These are phyloP conservation scores for Drosophila bocki DNA, from an alignment of 1,140 invertebrate species.

Conservation along the genomic window DNA sequence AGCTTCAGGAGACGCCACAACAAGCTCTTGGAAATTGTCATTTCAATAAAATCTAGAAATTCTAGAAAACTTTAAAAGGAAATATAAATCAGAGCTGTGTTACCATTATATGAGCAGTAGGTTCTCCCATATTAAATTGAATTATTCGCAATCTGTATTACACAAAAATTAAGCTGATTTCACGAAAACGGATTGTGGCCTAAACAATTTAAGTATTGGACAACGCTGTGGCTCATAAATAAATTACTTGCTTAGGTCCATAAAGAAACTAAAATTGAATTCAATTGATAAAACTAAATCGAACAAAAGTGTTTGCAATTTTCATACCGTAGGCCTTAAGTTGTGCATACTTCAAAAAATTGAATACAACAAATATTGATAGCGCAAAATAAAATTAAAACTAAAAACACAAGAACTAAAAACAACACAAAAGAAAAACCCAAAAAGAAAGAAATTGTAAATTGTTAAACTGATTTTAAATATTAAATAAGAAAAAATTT, in stretches of 20 bases:
- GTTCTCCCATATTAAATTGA: constrained; percentile 58
- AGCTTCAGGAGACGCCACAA: constrained; percentile 24
- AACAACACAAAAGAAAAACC: constrained; percentile 4
- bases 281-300: constrained; percentile 26
- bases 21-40: constrained; percentile 64
- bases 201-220: constrained; percentile 51
- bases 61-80: constrained; percentile 7
- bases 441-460: constrained; percentile 61
- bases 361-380: constrained; percentile 40
- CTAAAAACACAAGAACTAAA: constrained; percentile 31
- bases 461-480: constrained; percentile 83
- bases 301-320: constrained; percentile 59
- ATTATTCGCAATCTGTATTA: constrained; percentile 40
- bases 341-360: constrained; percentile 70
- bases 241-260: constrained; percentile 40
- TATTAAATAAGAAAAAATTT: constrained; percentile 72
- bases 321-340: constrained; percentile 80
- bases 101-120: constrained; percentile 64
- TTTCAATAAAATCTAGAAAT: constrained; percentile 50
- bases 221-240: constrained; percentile 40
- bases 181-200: constrained; percentile 23
- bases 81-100: constrained; percentile 72
- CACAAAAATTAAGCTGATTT: neutral
- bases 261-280: constrained; percentile 20
- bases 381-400: constrained; percentile 42